Evolutionary conservation across 2,113 vertebrate genomes (phyloP).

Genomic region (Lethenteron reissneri): DNA sequence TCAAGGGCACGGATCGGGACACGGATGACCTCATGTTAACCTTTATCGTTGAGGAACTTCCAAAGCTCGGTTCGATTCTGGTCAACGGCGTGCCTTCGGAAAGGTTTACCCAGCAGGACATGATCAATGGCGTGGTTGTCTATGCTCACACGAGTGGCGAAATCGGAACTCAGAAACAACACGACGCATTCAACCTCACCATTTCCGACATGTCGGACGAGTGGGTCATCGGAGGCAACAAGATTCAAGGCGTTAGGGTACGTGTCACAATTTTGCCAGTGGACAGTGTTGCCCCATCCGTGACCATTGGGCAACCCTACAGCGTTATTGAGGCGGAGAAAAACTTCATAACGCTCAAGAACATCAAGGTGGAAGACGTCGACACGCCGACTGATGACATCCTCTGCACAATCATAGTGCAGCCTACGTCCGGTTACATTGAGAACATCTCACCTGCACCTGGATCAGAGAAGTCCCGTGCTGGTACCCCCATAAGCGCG

Average conservation of each 20-base stretch:
- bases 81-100: conserved; percentile 37
- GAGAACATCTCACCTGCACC: conserved; percentile 83
- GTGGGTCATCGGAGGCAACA: conserved; percentile 46
- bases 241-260: conserved; percentile 49
- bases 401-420: conserved; percentile 63
- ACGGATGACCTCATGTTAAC: conserved; percentile 65
- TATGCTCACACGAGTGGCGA: conserved; percentile 67
- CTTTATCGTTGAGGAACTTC: conserved; percentile 54
- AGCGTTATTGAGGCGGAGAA: conserved; percentile 50
- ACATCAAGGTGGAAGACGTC: conserved; percentile 41
- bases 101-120: conserved; percentile 59
- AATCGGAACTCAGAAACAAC: conserved; percentile 45
- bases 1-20: conserved; percentile 44
- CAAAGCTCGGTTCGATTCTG: conserved; percentile 44
- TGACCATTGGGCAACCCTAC: conserved; percentile 42
- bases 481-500: conserved; percentile 60
- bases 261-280: conserved; percentile 71
- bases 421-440: conserved; percentile 56
- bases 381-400: conserved; percentile 62
- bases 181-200: conserved; percentile 63
- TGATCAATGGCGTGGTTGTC: conserved; percentile 56
- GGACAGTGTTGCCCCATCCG: conserved; percentile 54
- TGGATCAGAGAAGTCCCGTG: conserved; percentile 78
- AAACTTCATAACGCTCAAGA: conserved; percentile 28
- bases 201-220: conserved; percentile 59